phyloP scores from a whole-genome alignment of 1,140 invertebrate species.

The Hypsibius dujardini region DNA sequence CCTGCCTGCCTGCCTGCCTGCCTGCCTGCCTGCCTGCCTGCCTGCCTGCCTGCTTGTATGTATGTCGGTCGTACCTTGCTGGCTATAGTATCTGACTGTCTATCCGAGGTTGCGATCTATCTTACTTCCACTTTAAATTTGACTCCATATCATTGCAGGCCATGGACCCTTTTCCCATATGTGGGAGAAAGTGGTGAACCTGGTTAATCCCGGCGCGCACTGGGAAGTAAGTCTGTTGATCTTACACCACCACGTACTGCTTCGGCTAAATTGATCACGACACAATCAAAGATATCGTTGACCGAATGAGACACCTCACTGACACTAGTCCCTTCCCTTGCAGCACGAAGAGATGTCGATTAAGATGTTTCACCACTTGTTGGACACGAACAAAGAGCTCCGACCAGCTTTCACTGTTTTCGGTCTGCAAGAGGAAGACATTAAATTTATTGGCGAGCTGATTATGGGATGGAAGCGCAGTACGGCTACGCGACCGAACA shows the following conservation, averaged over 20 bases:
- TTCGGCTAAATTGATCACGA: too few species aligned
- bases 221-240: conserved; percentile 30
- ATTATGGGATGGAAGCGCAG: conserved; percentile 28
- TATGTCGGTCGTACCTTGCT: too few species aligned
- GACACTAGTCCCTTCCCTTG: conserved; percentile 18
- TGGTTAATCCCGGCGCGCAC: conserved; percentile 23
- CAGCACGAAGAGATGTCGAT: conserved; percentile 38
- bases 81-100: too few species aligned
- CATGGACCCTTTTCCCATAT: conserved; percentile 48
- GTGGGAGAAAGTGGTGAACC: conserved; percentile 38
- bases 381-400: conserved; percentile 32
- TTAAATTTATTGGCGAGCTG: conserved; percentile 35
- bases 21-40: too few species aligned
- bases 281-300: too few species aligned
- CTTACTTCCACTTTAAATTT: too few species aligned
- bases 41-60: too few species aligned
- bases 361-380: conserved; percentile 35
- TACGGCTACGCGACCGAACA: too few species aligned
- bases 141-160: conserved; percentile 21
- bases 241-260: too few species aligned
- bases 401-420: conserved; percentile 26
- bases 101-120: too few species aligned
- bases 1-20: too few species aligned
- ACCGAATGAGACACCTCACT: too few species aligned
- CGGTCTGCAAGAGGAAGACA: conserved; percentile 18